phyloP scores from a whole-genome alignment of 2,888 invertebrate species.

The Lasioglossum lativentre region DNA sequence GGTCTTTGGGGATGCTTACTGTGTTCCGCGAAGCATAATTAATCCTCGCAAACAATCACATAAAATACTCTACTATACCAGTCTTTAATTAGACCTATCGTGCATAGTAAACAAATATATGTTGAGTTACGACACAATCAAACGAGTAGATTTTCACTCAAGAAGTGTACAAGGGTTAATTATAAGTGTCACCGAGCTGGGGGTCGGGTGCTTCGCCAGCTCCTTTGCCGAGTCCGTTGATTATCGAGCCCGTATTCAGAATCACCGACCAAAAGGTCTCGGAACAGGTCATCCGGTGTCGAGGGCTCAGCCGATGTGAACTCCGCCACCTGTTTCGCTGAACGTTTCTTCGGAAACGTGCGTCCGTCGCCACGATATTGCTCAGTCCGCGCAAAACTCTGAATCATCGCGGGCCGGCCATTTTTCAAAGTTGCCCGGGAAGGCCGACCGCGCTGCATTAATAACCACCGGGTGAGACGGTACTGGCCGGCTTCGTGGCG shows the following conservation, averaged over 20 bases:
- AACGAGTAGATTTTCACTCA: neutral
- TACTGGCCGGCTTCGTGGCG: constrained; percentile 68
- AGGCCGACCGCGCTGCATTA: constrained; percentile 67
- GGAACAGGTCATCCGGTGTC: constrained; percentile 32
- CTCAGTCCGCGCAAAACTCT: constrained; percentile 70
- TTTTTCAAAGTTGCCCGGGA: constrained; percentile 72
- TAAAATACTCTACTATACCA: neutral
- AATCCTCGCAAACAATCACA: too few species aligned
- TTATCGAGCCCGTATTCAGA: constrained; percentile 21
- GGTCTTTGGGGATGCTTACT: neutral
- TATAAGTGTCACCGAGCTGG: neutral
- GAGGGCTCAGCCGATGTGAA: constrained; percentile 64
- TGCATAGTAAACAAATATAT: neutral
- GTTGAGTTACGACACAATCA: neutral
- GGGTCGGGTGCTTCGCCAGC: neutral
- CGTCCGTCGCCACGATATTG: constrained; percentile 67
- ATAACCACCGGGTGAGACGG: constrained; percentile 69
- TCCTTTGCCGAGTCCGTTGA: neutral
- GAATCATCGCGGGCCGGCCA: constrained; percentile 72
- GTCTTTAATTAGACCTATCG: too few species aligned
- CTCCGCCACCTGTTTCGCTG: constrained; percentile 67
- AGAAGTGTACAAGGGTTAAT: neutral
- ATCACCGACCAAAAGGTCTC: constrained; percentile 27
- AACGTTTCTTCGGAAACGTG: constrained; percentile 67
- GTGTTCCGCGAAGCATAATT: neutral